Evolutionary conservation across 1,140 invertebrate species (phyloP), one percentile per base, ranked within the genome.

Genomic region (Drosophila repletoides): DNA sequence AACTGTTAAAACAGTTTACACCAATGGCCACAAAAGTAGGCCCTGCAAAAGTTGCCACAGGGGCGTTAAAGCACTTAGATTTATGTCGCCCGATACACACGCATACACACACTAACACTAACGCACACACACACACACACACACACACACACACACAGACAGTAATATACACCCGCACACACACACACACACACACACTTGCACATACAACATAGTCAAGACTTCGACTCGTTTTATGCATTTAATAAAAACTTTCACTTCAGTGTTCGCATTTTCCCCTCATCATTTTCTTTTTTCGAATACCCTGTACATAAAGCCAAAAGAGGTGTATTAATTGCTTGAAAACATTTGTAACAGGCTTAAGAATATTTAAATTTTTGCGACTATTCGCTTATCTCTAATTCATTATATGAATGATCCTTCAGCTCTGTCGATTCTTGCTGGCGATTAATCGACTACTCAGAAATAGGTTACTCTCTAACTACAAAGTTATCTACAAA

Each of bases 11-110:
- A 63, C 74, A 71, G 79, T 84, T 83, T 68, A 41, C 65, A 63
- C 68, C 69, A 73, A 70, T 68, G 67, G 65, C 74, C 74, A 43
- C 77, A 84, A 77, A 84, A 84, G 74, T 77, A 84, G 77, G 77
- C 77, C 74, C 83, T 74, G 70, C 74, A 65, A 69, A 66, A 77
- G 79, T 70, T 59, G 73, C 56, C 74, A 63, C 70, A 71, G 52
- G 83, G 79, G 79, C 79, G 79, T 84, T 79, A 84, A 83, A 84
- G 79, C 79, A 86, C 80, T 84, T 84, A 84, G 79, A 84, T 84
- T 84, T 84, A 84, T 84, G 79, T 64, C 58, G 74, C 71, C 58
- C 64, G 56, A 67, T 66, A 66, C 56, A 60, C 64, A 51, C 24
- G 24, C 56, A 38, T 36, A 66, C 45, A 22, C 41, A 40, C 52